Percentiles rank a stretch among this genome's conserved stretches.
These are phyloP conservation scores for Notodonta ziczac DNA, from an alignment of 2,888 invertebrate species.

Conservation along the genomic window DNA sequence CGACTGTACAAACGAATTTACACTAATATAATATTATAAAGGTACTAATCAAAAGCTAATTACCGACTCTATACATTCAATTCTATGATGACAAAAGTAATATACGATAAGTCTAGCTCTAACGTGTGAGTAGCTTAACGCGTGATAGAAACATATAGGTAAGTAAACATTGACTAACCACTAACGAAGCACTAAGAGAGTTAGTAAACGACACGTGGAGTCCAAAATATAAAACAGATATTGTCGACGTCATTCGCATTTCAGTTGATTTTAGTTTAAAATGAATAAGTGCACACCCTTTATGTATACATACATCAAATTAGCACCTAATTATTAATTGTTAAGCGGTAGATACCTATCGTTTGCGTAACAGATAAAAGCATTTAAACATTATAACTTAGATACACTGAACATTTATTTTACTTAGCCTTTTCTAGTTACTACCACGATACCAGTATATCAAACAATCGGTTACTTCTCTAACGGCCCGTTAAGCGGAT, in stretches of 20 bases:
- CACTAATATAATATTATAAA: slow-evolving; percentile 37
- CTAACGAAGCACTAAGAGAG: slow-evolving; percentile 42
- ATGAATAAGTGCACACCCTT: slow-evolving; percentile 68
- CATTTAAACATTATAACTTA: slow-evolving; percentile 50
- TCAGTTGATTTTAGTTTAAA: slow-evolving; percentile 58
- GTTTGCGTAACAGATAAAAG: slow-evolving; percentile 61
- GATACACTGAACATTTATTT: slow-evolving; percentile 69
- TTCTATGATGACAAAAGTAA: slow-evolving; percentile 32
- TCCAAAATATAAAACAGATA: slow-evolving; percentile 65
- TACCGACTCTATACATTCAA: slow-evolving; percentile 44
- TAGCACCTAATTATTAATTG: slow-evolving; percentile 80
- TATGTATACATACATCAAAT: slow-evolving; percentile 67
- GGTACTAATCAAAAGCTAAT: slow-evolving; percentile 47
- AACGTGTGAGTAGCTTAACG: slow-evolving; percentile 25
- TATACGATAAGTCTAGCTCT: slow-evolving; percentile 23
- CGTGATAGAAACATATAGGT: slow-evolving; percentile 23
- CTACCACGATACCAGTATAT: too few species aligned
- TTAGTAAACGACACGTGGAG: slow-evolving; percentile 31
- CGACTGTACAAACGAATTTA: slow-evolving; percentile 75
- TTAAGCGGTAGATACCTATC: slow-evolving; percentile 71
- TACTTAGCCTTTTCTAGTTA: slow-evolving; percentile 46
- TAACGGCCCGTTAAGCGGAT: too few species aligned
- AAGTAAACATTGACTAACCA: slow-evolving; percentile 20
- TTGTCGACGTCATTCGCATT: slow-evolving; percentile 80
- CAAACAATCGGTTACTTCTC: too few species aligned